phyloP scores from a whole-genome alignment of 2,888 invertebrate species.

The Brassicogethes aeneus region DNA sequence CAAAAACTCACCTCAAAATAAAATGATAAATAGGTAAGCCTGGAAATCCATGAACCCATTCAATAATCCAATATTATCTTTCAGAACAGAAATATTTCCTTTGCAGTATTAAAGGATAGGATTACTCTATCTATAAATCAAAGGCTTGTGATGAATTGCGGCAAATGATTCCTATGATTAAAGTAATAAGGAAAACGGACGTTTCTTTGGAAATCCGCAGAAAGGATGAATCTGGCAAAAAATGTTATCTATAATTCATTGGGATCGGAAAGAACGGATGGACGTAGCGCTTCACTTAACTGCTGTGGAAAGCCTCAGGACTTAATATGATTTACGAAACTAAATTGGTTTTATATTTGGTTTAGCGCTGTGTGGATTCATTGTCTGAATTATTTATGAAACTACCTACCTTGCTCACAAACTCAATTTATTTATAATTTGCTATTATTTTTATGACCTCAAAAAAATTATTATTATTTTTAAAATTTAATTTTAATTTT shows the following conservation, averaged over 20 bases:
- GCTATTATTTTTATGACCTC: too few species aligned
- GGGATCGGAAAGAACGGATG: slow-evolving; percentile 20
- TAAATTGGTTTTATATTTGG: too few species aligned
- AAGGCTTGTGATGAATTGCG: slow-evolving; percentile 38
- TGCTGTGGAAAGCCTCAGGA: too few species aligned
- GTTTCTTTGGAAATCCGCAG: slow-evolving; percentile 29
- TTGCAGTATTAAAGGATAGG: background rate
- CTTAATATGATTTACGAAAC: too few species aligned
- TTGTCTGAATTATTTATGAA: too few species aligned
- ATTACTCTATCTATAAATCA: slow-evolving; percentile 31
- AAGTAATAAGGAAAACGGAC: slow-evolving; percentile 41
- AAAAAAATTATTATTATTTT: too few species aligned
- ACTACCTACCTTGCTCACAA: too few species aligned
- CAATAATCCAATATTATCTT: background rate
- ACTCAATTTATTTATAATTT: too few species aligned
- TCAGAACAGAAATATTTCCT: background rate
- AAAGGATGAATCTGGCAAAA: slow-evolving; percentile 37
- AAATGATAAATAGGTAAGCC: background rate
- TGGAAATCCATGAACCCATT: background rate
- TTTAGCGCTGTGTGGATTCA: too few species aligned
- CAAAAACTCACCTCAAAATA: too few species aligned
- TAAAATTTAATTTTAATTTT: too few species aligned
- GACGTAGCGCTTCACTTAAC: background rate
- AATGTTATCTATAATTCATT: slow-evolving; percentile 41
- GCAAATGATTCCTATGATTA: slow-evolving; percentile 43